Conservation (phyloP, 2,113 vertebrate species). For the Emberiza fucata region DNA sequence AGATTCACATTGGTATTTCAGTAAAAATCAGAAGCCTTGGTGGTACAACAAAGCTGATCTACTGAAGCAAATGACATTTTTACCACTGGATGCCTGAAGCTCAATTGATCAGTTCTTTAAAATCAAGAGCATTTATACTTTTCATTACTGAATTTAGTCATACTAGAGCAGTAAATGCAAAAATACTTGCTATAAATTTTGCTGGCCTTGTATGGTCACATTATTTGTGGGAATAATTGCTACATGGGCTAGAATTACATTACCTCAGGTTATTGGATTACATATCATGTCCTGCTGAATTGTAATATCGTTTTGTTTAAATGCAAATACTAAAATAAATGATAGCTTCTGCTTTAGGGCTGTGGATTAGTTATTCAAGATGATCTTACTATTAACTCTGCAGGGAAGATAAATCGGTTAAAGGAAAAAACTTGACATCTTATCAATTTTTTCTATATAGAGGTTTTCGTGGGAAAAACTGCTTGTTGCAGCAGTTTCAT, state of each 20-base stretch:
- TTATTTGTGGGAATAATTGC: slow-evolving; percentile 47
- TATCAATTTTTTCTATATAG: slow-evolving; percentile 58
- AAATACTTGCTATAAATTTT: slow-evolving; percentile 13
- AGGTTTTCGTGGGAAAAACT: slow-evolving; percentile 35
- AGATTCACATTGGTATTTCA: not conserved
- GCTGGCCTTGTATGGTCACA: not conserved
- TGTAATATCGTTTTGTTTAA: slow-evolving; percentile 61
- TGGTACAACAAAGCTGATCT: not conserved
- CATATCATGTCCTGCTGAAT: slow-evolving; percentile 38
- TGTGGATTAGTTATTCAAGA: slow-evolving; percentile 25
- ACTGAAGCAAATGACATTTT: not conserved
- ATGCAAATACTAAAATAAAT: slow-evolving; percentile 68
- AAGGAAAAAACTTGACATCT: slow-evolving; percentile 38
- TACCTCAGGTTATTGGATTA: not conserved
- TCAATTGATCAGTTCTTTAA: slow-evolving; percentile 5
- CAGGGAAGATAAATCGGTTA: slow-evolving; percentile 16
- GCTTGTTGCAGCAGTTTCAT: slow-evolving; percentile 27
- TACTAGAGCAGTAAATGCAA: slow-evolving; percentile 32
- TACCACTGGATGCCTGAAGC: not conserved
- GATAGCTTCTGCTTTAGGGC: slow-evolving; percentile 22
- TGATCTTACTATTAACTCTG: slow-evolving; percentile 40
- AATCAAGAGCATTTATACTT: not conserved
- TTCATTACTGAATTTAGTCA: not conserved
- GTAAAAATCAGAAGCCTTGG: not conserved
- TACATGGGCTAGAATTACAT: not conserved